These are phyloP conservation scores for Aculops lycopersici DNA, from an alignment of 1,140 invertebrate genomes.

Conservation along the genomic window DNA sequence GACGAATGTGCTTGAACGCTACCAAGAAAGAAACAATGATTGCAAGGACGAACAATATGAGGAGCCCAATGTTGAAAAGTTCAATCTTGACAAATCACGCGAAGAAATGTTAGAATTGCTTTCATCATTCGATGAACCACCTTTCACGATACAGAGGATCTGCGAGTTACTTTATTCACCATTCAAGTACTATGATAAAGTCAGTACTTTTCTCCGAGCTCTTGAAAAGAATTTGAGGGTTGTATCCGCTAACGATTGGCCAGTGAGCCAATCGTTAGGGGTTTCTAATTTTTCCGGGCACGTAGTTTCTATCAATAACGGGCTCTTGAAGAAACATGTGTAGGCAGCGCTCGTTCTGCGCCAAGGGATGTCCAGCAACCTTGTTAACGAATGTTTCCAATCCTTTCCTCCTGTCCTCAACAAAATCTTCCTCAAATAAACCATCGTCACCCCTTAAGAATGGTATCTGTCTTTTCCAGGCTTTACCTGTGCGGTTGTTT, in stretches of 20 bases:
- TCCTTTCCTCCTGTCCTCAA: conserved; percentile 88
- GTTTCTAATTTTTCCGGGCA: conserved; percentile 94
- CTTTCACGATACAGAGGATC: conserved; percentile 77
- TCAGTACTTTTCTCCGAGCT: conserved; percentile 80
- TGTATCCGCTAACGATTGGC: neutral
- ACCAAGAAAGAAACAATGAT: too few relatives aligned
- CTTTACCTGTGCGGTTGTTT: conserved; percentile 27
- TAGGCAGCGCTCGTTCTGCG: conserved; percentile 92
- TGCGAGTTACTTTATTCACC: conserved; percentile 67
- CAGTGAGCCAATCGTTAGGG: conserved; percentile 21
- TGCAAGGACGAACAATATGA: too few relatives aligned
- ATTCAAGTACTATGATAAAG: conserved; percentile 65
- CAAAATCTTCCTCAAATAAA: conserved; percentile 97
- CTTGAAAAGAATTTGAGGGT: conserved; percentile 31
- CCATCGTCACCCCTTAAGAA: conserved; percentile 94
- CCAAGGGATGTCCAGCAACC: conserved; percentile 95
- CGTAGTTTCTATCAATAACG: conserved; percentile 92
- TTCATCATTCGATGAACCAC: conserved; percentile 35
- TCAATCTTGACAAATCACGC: conserved; percentile 62
- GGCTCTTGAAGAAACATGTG: conserved; percentile 97
- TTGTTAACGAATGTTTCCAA: conserved; percentile 96
- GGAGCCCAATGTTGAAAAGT: conserved; percentile 61
- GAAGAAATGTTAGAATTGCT: conserved; percentile 43
- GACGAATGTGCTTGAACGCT: too few relatives aligned
- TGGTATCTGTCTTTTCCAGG: conserved; percentile 85